phyloP scores from a whole-genome alignment of 1,140 invertebrate genomes.

The Dendroctonus ponderosae region DNA sequence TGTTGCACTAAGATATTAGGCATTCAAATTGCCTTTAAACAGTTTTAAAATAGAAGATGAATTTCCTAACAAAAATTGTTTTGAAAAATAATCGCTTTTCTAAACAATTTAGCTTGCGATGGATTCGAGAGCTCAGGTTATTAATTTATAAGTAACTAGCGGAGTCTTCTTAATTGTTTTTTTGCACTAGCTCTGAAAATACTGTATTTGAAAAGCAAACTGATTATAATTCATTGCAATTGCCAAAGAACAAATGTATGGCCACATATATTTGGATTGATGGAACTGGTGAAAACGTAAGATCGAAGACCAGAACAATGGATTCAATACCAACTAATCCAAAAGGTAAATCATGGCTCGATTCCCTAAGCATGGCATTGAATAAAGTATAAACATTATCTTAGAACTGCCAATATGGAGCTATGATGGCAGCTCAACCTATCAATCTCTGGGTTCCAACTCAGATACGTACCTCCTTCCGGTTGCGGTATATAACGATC shows the following conservation, averaged over 20 bases:
- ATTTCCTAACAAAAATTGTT: too few relatives aligned
- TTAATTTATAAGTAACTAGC: too few relatives aligned
- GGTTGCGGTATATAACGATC: slow-evolving; percentile 82
- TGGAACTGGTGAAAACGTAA: slow-evolving; percentile 83
- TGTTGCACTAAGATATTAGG: too few relatives aligned
- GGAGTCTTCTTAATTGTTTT: too few relatives aligned
- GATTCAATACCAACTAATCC: slow-evolving; percentile 72
- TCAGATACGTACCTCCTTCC: slow-evolving; percentile 85
- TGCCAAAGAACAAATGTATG: slow-evolving; percentile 74
- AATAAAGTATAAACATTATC: too few relatives aligned
- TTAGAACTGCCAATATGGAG: slow-evolving; percentile 89
- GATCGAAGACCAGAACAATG: slow-evolving; percentile 86
- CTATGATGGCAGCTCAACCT: slow-evolving; percentile 85
- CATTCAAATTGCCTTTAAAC: too few relatives aligned
- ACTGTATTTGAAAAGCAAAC: too few relatives aligned
- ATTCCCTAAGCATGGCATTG: not conserved
- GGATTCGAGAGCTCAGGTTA: too few relatives aligned
- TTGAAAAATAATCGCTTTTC: too few relatives aligned
- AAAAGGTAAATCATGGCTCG: slow-evolving; percentile 55
- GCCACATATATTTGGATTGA: slow-evolving; percentile 96
- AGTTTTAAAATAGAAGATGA: too few relatives aligned
- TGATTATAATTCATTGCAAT: slow-evolving; percentile 57
- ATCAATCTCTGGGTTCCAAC: slow-evolving; percentile 71
- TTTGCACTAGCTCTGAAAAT: too few relatives aligned
- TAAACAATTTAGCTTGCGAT: too few relatives aligned